phyloP scores from a whole-genome alignment of 2,888 invertebrate species.

The Tipula confusa region DNA sequence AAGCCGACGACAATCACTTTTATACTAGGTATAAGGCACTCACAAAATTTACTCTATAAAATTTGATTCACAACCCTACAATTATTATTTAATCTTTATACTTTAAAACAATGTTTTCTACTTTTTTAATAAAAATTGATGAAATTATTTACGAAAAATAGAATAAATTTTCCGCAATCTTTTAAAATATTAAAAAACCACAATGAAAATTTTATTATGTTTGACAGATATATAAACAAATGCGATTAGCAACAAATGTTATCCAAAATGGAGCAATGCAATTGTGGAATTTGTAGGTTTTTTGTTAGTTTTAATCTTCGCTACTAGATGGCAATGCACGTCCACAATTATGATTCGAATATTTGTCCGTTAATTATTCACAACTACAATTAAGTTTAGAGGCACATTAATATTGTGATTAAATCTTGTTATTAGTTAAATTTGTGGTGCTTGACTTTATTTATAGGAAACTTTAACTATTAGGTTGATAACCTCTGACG shows the following conservation, averaged over 20 bases:
- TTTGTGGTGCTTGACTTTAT: no score
- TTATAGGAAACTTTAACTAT: neutral
- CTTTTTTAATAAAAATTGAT: neutral
- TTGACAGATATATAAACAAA: slow-evolving; percentile 7
- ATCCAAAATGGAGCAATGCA: neutral
- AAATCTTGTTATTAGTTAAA: no score
- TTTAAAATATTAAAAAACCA: neutral
- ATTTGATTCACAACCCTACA: neutral
- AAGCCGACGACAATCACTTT: neutral
- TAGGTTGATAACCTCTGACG: neutral
- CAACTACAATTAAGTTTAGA: no score
- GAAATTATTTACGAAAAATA: neutral
- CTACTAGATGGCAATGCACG: neutral
- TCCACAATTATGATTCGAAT: neutral
- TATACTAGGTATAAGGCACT: neutral
- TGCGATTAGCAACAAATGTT: neutral
- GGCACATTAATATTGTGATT: no score
- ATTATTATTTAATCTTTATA: neutral
- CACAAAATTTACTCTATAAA: neutral
- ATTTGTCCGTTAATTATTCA: neutral
- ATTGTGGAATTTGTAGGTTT: neutral
- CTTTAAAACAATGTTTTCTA: neutral
- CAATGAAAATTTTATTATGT: neutral
- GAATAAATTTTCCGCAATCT: neutral
- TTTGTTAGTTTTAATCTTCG: neutral